Evolutionary conservation across 1,140 invertebrate genomes (phyloP), one percentile per base, ranked within the genome.

Genomic region (Sipha flava): DNA sequence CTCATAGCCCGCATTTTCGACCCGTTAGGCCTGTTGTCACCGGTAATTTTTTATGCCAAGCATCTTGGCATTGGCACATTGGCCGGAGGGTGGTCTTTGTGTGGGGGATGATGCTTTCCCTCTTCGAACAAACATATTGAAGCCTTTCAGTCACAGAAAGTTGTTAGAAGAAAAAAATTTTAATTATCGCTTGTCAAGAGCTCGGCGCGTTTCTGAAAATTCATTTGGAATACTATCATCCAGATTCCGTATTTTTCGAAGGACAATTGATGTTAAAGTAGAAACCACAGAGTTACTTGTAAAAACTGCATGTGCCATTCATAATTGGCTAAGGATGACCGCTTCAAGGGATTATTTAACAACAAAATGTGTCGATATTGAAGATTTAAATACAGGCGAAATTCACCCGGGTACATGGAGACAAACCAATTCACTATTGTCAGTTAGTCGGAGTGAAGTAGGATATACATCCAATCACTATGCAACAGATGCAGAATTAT

Each of bases 271-370:
- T 80, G 64, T 83, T 23, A 81, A 82, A 47, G 80, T 84, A 72
- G 81, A 83, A 80, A 84, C 81, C 29, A 84, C 81, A 26, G 81
- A 83, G 45, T 83, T 83, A 49, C 81, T 86, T 77, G 82, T 84
- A 66, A 80, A 82, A 16, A 81, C 83, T 23, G 81, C 79, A 31
- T 75, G 79, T 62, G 79, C 81, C 21, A 75, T 85, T 43, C 84
- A 85, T 62, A 85, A 85, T 80, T 84, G 79, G 80, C 66, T 84
- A 26, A 72, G 80, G 18, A 77, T 49, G 79, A 64, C 45, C 5
- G n/a, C 23, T 75, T 1, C 37, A 16, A 75, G 54, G 31, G 31
- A 54, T 14, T 75, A 75, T 54, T n/a, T 75, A 34, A 23, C 72
- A 26, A 23, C n/a, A 26, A 26, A 5, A 54, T 23, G 45, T 29